Percentiles rank a stretch among this genome's conserved stretches.
Conservation (phyloP, 2,113 vertebrate species). For the Petrocephalus microphthalmus region DNA sequence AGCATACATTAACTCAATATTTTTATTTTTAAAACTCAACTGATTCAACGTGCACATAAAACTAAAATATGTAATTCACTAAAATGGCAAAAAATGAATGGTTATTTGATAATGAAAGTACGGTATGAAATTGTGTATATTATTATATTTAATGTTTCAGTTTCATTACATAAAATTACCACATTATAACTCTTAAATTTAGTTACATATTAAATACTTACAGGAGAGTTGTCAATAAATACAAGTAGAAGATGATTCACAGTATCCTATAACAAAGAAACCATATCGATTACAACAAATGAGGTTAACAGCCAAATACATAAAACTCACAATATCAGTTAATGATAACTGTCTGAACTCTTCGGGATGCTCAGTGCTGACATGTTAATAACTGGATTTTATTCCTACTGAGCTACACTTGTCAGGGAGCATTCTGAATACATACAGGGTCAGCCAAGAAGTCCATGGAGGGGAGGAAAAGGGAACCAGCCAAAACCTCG, state of each 20-base stretch:
- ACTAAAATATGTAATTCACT: background rate
- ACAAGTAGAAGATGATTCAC: slow-evolving; percentile 89
- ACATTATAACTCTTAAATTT: background rate
- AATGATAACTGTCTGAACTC: background rate
- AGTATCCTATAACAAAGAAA: slow-evolving; percentile 71
- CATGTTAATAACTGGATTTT: background rate
- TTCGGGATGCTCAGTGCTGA: background rate
- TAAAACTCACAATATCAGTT: background rate
- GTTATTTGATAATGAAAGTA: background rate
- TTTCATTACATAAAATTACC: background rate
- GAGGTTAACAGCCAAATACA: background rate
- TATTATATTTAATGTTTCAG: background rate
- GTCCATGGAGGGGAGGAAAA: slow-evolving; percentile 95
- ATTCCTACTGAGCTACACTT: background rate
- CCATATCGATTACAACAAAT: background rate
- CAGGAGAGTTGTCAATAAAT: slow-evolving; percentile 88
- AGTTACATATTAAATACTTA: slow-evolving; percentile 62
- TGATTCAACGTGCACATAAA: background rate
- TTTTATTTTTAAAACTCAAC: background rate
- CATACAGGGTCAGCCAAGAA: slow-evolving; percentile 96
- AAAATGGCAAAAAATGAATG: background rate
- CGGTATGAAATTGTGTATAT: background rate
- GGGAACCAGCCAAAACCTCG: slow-evolving; percentile 90
- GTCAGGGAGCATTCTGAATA: slow-evolving; percentile 16
- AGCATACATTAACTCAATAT: background rate